Base-by-base conservation (phyloP, 2,888 invertebrate species). In the Cataglyphis rosenhaueri region DNA sequence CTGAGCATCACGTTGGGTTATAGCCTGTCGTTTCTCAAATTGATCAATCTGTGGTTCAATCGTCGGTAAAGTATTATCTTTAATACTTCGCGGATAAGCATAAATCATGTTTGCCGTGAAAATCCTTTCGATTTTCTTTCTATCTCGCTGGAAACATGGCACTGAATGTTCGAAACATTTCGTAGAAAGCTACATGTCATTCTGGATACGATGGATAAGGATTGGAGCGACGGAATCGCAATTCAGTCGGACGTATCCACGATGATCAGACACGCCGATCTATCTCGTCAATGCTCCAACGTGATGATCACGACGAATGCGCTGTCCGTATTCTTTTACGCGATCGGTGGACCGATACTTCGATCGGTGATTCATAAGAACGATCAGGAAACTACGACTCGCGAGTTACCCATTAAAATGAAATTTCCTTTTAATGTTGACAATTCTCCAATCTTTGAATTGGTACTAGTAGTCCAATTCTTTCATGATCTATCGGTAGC, bases 371-470 rank as follows among this genome's bases (percentile, higher is more conserved):
- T 66, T 32, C n/a, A 61, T 61, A 66, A 55, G 15, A 55, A 35
- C 6, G 29, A 81, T 32, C 32, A 21, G 4, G 70, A 85, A 21
- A 65, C 9, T 21, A n/a, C 44, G 10, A 12, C 81, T n/a, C 73
- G 87, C 71, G 87, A 87, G 57, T 81, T 83, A 29, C 65, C 87
- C 0, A 82, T 85, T 5, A 82, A 78, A 61, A 78, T 84, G 65
- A 71, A 82, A 12, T 86, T 87, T 79, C 88, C 88, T 8, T 73
- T 87, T 32, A 68, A 86, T 25, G 73, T 64, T 15, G 57, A 65
- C 62, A 41, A 78, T 3, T 85, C 87, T 0, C 87, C 88, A 8
- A 32, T 84, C 8, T 88, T 87, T 25, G 88, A 88, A 44, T 1
- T 84, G 1, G 48, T 86, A 41, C 15, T 81, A 25, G 8, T 81